Base-by-base conservation (phyloP, 2,888 invertebrate species). In the Aphidoletes aphidimyza region DNA sequence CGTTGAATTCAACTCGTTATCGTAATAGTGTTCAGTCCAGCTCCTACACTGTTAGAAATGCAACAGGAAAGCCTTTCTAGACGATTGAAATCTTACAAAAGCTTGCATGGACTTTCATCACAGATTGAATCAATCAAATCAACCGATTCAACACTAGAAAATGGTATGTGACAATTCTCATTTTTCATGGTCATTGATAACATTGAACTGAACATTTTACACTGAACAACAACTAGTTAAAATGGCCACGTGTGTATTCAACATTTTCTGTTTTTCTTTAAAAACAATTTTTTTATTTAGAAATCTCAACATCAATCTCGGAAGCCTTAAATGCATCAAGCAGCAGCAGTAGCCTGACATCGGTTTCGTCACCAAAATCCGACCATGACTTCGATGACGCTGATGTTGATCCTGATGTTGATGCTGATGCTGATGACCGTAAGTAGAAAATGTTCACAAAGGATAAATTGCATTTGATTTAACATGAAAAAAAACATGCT, bases 41-140 rank as follows among this genome's bases (percentile, higher is more conserved):
- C 95, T 86, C 96, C 97, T 54, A 96, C 97, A 22, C 92, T 95
- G 85, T 93, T 95, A 83, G 97, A 97, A 89, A 93, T 95, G 84
- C 96, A 96, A 88, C 93, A 97, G 86, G 97, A 97, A 90, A 96
- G 95, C 90, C 93, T 97, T 85, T 95, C 95, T 86, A 94, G 96
- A 88, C 92, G 98, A 87, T 91, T 97, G 86, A 88, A 88, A 85
- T 87, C 87, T 47, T 86, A 88, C 78, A 88, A 88, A 37, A 85
- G 85, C 84, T 84, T 85, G 39, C 84, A 83, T 26, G 83, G 83
- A 83, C 26, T 83, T 3, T 22, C 83, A 83, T 45, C 83, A 30
- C 42, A 47, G 22, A 6, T 45, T 47, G 45, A 47, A 30, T 1
- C 11, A 37, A 37, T 22, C 37, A 81, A 37, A 81, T 19, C 42